Evolutionary conservation across 2,797 vertebrate species (phyloP), one percentile per base, ranked within the genome.

Genomic region (Coluber constrictor): DNA sequence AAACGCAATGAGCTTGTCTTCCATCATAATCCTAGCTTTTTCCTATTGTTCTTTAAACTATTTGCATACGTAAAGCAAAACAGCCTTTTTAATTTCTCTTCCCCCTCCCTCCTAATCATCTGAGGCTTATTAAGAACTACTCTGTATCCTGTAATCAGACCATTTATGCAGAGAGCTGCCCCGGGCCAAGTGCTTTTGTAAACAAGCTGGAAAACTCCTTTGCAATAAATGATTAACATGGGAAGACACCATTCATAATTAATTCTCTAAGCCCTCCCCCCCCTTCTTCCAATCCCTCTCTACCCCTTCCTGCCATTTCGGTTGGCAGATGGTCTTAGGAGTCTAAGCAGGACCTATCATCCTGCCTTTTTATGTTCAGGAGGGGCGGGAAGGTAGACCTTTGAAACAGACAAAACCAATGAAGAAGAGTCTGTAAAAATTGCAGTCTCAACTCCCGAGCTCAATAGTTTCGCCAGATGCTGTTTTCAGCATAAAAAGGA

Each of bases 101-200:
- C 97, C 95, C 98, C 97, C 63, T 98, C 98, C 98, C 95, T 98
- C 97, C 98, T 98, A 98, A 99, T 99, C 98, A 99, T 98, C 98
- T 97, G 96, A 98, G 98, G 98, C 98, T 98, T 97, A 97, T 98
- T 98, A 97, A 97, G 97, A 96, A 97, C 93, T 86, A 70, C 96
- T 97, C 98, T 98, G 98, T 98, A 98, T 98, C 98, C 98, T 98
- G 98, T 98, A 99, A 98, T 99, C 99, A 98, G 98, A 98, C 98
- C 98, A 98, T 99, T 98, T 98, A 98, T 97, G 96, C 97, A 96
- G 96, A 95, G 97, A 94, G 98, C 95, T 98, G 98, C 98, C 98
- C 97, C 96, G 96, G 97, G 74, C 98, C 97, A 96, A 97, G 95
- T 94, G 96, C 95, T 96, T 98, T 98, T 98, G 97, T 97, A 97